Conservation (phyloP, 2,113 vertebrate species). For the Pluvialis apricaria region DNA sequence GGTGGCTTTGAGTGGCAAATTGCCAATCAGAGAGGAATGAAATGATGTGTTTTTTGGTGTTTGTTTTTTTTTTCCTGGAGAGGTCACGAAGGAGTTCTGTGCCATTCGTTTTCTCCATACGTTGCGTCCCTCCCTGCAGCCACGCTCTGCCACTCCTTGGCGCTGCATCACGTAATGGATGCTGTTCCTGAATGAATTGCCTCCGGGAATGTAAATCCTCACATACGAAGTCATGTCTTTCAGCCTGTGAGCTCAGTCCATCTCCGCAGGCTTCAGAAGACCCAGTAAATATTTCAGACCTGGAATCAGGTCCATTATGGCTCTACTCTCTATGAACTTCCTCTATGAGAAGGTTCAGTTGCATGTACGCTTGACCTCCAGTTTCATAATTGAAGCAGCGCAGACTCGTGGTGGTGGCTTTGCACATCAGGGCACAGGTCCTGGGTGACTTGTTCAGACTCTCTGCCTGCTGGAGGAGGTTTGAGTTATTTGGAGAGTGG, state of each 20-base stretch:
- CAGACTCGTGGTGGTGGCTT: background rate
- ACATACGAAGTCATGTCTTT: background rate
- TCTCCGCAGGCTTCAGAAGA: background rate
- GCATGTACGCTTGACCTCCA: background rate
- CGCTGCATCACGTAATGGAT: fast-evolving
- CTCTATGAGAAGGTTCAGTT: background rate
- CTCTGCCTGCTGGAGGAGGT: background rate
- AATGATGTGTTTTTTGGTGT: background rate
- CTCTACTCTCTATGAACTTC: background rate
- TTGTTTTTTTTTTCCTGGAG: background rate
- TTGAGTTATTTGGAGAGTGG: background rate
- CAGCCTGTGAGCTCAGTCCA: background rate
- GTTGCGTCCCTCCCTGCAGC: background rate
- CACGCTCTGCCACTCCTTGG: fast-evolving
- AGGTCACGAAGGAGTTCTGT: background rate
- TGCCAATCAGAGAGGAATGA: background rate
- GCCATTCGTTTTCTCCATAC: background rate
- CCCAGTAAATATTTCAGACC: background rate
- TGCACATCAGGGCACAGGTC: background rate
- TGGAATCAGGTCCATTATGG: fast-evolving
- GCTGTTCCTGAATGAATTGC: background rate
- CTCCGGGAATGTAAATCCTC: background rate
- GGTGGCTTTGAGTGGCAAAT: background rate
- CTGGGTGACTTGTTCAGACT: background rate
- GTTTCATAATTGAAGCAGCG: background rate